Base-by-base conservation (phyloP, 2,113 vertebrate genomes). In the Australoheros scitulus region DNA sequence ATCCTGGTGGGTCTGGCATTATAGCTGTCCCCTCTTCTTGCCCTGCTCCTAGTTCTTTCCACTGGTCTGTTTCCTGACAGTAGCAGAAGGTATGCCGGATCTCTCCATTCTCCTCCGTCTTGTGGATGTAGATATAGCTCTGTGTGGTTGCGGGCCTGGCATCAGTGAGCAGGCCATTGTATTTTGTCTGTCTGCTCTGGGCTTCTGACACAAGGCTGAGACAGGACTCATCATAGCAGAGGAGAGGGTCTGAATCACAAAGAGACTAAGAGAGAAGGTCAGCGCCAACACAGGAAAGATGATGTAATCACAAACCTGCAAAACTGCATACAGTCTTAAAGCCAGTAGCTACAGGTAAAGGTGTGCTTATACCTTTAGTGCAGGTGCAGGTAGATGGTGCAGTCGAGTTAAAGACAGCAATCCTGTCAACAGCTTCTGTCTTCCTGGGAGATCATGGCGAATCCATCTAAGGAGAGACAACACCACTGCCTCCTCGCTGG, bases 41-140 rank as follows among this genome's bases (percentile, higher is more conserved):
- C 0, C 93, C 95, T 0, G 95, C 93, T n/a, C 94, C 94, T 32
- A 99, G 91, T 60, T 97, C 97, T 79, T 92, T 97, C 98, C 98
- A 99, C 18, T 92, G 95, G 85, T 99, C 96, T 20, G 94, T 95
- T 92, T 96, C 96, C 86, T 98, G 95, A 82, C 97, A 97, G 90
- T 99, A 99, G 94, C 97, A 99, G 95, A 99, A 99, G 0, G 97
- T 97, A 81, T 97, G 96, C 4, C 91, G 94, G 24, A 93, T 95
- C 90, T 96, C 95, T 70, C 96, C 95, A 20, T 96, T 96, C 92
- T 98, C 97, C 81, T 98, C 98, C 0, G 97, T 99, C 95, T 99
- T 99, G 92, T 98, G 97, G 87, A 99, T 97, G 86, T 98, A 98
- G 92, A 99, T 99, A 5, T 99, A 99, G 91, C 97, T 97, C 92